Evolutionary conservation across 2,888 invertebrate genomes (phyloP).

Genomic region (Pocota personata): DNA sequence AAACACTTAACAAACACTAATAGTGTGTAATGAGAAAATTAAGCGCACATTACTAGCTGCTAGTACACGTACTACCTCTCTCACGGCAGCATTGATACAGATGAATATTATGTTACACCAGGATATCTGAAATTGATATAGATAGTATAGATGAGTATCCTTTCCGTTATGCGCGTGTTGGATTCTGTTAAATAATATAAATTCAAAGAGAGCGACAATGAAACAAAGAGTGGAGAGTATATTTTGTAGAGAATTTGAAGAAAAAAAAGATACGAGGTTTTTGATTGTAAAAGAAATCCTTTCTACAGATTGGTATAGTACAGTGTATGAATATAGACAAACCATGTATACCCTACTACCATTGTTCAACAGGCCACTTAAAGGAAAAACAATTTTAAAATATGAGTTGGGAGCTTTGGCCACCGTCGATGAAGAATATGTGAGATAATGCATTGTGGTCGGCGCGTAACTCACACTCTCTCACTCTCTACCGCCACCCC

Average conservation of each 20-base stretch:
- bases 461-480: constrained; percentile 2
- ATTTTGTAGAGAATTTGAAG: background rate
- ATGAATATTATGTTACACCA: constrained; percentile 49
- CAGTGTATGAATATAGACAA: constrained; percentile 7
- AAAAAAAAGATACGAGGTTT: constrained; percentile 16
- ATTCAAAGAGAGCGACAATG: constrained; percentile 23
- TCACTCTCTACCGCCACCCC: background rate
- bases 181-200: constrained; percentile 35
- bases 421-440: constrained; percentile 14
- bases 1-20: constrained; percentile 18
- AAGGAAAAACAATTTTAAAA: constrained; percentile 1
- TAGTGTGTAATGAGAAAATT: constrained; percentile 1
- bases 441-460: constrained; percentile 43
- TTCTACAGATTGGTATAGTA: background rate
- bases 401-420: constrained; percentile 39
- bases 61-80: constrained; percentile 43
- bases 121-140: constrained; percentile 67
- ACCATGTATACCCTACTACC: background rate
- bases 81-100: constrained; percentile 62
- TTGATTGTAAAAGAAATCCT: constrained; percentile 5
- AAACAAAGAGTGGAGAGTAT: constrained; percentile 8
- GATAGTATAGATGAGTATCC: constrained; percentile 56
- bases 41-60: constrained; percentile 31
- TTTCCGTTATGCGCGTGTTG: constrained; percentile 64
- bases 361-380: constrained; percentile 71